These are phyloP conservation scores for Lontra canadensis DNA, from an alignment of 2,113 vertebrate species.

Conservation along the genomic window DNA sequence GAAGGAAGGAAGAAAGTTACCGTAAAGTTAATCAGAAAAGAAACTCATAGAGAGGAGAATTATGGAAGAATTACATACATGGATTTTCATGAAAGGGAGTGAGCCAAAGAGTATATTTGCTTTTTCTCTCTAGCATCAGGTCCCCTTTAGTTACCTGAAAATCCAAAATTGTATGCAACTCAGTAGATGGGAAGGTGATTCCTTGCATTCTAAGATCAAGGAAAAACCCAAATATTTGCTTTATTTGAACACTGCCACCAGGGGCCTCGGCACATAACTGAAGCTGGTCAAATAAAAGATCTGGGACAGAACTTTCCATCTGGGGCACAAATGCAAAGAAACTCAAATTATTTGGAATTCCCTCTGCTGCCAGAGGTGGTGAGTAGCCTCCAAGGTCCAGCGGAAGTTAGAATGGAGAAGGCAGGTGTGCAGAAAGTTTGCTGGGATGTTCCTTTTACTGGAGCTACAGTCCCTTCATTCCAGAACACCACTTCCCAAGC, in stretches of 20 bases:
- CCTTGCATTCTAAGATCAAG: not conserved
- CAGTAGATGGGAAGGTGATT: not conserved
- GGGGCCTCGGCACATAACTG: not conserved
- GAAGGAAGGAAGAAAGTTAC: not conserved
- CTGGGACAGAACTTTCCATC: no score
- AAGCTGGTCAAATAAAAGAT: not conserved
- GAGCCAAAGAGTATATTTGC: not conserved
- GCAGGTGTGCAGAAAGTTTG: rapidly evolving
- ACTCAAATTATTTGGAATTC: not conserved
- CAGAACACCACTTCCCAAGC: not conserved
- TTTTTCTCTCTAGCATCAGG: not conserved
- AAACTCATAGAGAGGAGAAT: rapidly evolving
- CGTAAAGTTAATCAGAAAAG: not conserved
- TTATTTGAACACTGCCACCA: not conserved
- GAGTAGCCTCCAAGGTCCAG: rapidly evolving
- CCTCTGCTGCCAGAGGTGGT: not conserved
- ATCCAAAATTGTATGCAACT: not conserved
- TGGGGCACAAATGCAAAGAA: no score
- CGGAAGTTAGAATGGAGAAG: not conserved
- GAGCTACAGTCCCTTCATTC: not conserved
- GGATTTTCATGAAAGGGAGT: not conserved
- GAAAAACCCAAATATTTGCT: not conserved
- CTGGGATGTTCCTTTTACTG: not conserved
- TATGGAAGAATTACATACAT: not conserved
- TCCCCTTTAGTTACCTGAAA: not conserved